Percentiles rank a stretch among this genome's conserved stretches.
These are phyloP conservation scores for Manis pentadactyla DNA, from an alignment of 2,797 vertebrate genomes.

Conservation along the genomic window DNA sequence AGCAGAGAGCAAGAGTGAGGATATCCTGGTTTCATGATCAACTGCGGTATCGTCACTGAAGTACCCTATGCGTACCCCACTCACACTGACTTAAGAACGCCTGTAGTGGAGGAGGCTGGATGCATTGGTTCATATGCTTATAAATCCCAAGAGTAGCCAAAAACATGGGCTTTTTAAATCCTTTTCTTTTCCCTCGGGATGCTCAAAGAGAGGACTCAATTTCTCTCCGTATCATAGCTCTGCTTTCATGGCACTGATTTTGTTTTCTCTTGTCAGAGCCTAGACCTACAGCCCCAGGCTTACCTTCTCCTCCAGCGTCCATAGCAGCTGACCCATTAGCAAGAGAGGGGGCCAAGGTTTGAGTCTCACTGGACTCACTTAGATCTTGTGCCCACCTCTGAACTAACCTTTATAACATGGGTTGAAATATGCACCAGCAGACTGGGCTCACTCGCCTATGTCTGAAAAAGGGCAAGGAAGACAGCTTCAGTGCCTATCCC, in stretches of 20 bases:
- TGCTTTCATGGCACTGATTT: neutral
- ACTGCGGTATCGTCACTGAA: neutral
- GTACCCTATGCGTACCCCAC: neutral
- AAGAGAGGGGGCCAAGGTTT: neutral
- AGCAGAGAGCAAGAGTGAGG: neutral
- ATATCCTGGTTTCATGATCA: neutral
- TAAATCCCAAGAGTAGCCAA: conserved; percentile 10
- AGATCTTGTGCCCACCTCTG: neutral
- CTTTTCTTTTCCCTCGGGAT: neutral
- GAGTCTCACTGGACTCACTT: neutral
- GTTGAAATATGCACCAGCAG: neutral
- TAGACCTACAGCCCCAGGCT: neutral
- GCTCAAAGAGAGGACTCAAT: neutral
- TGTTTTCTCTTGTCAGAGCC: conserved; percentile 4
- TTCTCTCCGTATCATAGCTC: neutral
- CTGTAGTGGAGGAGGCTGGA: neutral
- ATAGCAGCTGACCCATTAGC: neutral
- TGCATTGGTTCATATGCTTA: neutral
- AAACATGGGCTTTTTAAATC: neutral
- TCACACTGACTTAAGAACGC: conserved; percentile 37
- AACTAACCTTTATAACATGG: neutral
- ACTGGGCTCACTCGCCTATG: neutral
- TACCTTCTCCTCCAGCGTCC: neutral
- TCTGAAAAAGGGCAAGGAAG: conserved; percentile 6
- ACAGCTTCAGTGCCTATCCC: neutral